phyloP scores from a whole-genome alignment of 2,797 vertebrate genomes.

The Neosalanx taihuensis region DNA sequence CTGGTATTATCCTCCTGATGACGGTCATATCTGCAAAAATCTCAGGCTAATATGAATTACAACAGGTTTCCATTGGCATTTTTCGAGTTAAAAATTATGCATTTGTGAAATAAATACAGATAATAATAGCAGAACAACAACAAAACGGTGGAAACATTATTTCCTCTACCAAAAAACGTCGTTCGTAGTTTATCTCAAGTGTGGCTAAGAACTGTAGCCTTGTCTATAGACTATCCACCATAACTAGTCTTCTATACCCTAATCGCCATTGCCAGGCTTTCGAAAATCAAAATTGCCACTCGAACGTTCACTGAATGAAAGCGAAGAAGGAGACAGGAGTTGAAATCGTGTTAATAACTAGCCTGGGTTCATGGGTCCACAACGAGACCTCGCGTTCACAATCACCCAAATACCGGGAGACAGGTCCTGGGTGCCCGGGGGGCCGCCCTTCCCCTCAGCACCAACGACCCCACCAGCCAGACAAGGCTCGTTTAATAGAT shows the following conservation, averaged over 20 bases:
- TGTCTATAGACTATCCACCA: too few relatives aligned
- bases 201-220: too few relatives aligned
- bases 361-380: constrained; percentile 64
- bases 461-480: constrained; percentile 62
- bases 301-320: constrained; percentile 66
- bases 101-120: not conserved
- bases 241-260: not conserved
- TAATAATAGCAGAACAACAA: too few relatives aligned
- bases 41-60: too few relatives aligned
- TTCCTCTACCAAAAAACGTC: too few relatives aligned
- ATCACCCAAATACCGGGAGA: constrained; percentile 77
- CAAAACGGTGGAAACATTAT: too few relatives aligned
- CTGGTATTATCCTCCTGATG: not conserved
- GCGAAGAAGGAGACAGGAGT: constrained; percentile 71
- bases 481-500: constrained; percentile 28
- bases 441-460: constrained; percentile 64
- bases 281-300: constrained; percentile 39
- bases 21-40: too few relatives aligned
- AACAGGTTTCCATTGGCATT: too few relatives aligned
- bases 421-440: constrained; percentile 75
- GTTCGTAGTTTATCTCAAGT: not conserved
- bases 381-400: constrained; percentile 60
- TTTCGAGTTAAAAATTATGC: too few relatives aligned
- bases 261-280: constrained; percentile 31
- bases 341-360: constrained; percentile 86